phyloP scores from a whole-genome alignment of 2,797 vertebrate genomes.

The Alosa sapidissima region DNA sequence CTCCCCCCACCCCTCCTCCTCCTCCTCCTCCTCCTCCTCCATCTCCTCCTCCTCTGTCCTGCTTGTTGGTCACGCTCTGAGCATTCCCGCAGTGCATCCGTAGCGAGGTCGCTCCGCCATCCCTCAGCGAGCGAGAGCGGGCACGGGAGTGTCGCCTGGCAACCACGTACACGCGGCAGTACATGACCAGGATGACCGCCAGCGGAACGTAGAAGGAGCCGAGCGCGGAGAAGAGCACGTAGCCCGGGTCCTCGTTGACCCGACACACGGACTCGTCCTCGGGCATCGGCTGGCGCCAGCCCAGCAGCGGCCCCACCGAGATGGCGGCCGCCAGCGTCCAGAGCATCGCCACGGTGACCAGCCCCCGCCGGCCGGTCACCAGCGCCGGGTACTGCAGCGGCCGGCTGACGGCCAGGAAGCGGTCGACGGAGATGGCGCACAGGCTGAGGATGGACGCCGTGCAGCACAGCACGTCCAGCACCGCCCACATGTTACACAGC shows the following conservation, averaged over 20 bases:
- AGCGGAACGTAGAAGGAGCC: conserved; percentile 79
- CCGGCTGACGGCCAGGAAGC: conserved; percentile 76
- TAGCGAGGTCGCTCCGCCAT: conserved; percentile 81
- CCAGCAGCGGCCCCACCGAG: conserved; percentile 76
- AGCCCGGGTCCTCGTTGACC: conserved; percentile 75
- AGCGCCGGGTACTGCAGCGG: conserved; percentile 72
- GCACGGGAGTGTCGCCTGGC: conserved; percentile 62
- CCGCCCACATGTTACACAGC: conserved; percentile 76
- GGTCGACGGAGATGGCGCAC: conserved; percentile 79
- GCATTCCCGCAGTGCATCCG: conserved; percentile 83
- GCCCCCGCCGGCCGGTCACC: conserved; percentile 66
- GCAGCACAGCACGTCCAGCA: conserved; percentile 79
- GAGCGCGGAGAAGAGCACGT: conserved; percentile 74
- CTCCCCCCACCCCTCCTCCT: background rate
- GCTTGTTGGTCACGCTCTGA: conserved; percentile 38
- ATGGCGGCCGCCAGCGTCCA: conserved; percentile 74
- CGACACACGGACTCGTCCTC: conserved; percentile 73
- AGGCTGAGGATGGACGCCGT: conserved; percentile 81
- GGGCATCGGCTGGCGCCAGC: conserved; percentile 75
- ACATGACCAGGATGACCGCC: conserved; percentile 77
- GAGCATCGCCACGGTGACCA: conserved; percentile 65
- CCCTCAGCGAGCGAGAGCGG: conserved; percentile 71
- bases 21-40: background rate
- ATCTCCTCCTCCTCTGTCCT: conserved; percentile 19
- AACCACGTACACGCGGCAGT: conserved; percentile 76